These are phyloP conservation scores for Rhamnusium bicolor DNA, from an alignment of 2,888 invertebrate species.

Conservation along the genomic window DNA sequence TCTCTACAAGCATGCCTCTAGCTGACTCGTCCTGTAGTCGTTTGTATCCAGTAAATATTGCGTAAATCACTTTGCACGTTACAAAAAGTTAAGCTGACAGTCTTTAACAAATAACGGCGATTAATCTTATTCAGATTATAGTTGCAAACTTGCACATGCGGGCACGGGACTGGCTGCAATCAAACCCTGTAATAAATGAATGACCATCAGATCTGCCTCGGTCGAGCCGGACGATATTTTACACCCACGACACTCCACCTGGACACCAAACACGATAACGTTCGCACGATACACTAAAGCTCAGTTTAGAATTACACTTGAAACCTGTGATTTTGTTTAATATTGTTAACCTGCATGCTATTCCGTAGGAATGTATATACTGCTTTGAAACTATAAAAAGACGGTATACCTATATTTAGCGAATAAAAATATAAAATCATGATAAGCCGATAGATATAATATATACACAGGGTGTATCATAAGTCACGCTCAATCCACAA, in stretches of 20 bases:
- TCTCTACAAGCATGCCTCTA: too few relatives aligned
- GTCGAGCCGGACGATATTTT: constrained; percentile 55
- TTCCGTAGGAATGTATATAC: constrained; percentile 27
- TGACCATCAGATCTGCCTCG: constrained; percentile 49
- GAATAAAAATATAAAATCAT: neutral
- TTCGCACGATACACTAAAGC: constrained; percentile 61
- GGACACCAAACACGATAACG: constrained; percentile 60
- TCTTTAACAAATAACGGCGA: constrained; percentile 56
- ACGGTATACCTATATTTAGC: neutral
- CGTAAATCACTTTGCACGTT: constrained; percentile 45
- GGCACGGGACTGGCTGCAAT: constrained; percentile 30
- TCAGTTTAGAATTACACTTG: constrained; percentile 52
- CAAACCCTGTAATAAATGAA: constrained; percentile 46
- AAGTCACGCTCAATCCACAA: too few relatives aligned
- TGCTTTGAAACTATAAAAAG: neutral
- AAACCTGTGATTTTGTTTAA: constrained; percentile 42
- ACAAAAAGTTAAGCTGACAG: constrained; percentile 51
- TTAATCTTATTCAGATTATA: constrained; percentile 58
- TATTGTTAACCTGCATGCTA: constrained; percentile 17
- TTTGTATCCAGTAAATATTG: constrained; percentile 7
- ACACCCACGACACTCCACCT: constrained; percentile 59
- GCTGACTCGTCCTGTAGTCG: neutral
- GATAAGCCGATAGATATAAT: neutral
- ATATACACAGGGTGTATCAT: too few relatives aligned
- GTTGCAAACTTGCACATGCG: constrained; percentile 8